These are phyloP conservation scores for Monochamus alternatus DNA, from an alignment of 2,888 invertebrate genomes.

Conservation along the genomic window DNA sequence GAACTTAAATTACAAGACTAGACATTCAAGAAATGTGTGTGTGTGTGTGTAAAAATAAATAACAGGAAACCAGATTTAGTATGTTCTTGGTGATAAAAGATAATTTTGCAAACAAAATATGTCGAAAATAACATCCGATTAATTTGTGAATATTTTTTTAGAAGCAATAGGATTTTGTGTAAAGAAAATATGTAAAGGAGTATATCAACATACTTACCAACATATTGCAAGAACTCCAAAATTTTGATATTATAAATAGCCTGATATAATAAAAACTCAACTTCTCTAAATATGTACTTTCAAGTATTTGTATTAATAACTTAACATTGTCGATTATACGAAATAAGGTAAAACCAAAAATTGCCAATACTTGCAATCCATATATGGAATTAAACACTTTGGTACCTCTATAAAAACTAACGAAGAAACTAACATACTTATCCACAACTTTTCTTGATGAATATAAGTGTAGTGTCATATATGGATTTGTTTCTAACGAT, in stretches of 20 bases:
- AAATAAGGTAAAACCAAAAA: slow-evolving; percentile 33
- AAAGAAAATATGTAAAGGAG: too few species aligned
- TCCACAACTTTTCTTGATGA: not conserved
- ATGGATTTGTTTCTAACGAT: slow-evolving; percentile 33
- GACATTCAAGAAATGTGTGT: too few species aligned
- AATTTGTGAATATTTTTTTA: too few species aligned
- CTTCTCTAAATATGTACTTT: not conserved
- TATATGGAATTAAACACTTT: slow-evolving; percentile 45
- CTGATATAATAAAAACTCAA: not conserved
- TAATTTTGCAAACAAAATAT: too few species aligned
- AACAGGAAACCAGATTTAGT: too few species aligned
- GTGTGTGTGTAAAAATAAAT: too few species aligned
- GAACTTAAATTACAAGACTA: too few species aligned
- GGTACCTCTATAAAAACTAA: slow-evolving; percentile 26
- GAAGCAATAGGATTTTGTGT: too few species aligned
- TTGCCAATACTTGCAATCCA: slow-evolving; percentile 45
- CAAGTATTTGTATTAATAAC: slow-evolving; percentile 1
- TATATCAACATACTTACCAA: slow-evolving; percentile 23
- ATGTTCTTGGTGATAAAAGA: too few species aligned
- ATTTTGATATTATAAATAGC: not conserved
- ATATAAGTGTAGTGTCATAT: slow-evolving; percentile 29
- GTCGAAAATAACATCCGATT: not conserved
- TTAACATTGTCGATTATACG: slow-evolving; percentile 36
- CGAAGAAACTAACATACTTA: slow-evolving; percentile 10
- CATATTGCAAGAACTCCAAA: slow-evolving; percentile 30